phyloP scores from a whole-genome alignment of 2,797 vertebrate genomes.

The Zenarchopterus dispar region DNA sequence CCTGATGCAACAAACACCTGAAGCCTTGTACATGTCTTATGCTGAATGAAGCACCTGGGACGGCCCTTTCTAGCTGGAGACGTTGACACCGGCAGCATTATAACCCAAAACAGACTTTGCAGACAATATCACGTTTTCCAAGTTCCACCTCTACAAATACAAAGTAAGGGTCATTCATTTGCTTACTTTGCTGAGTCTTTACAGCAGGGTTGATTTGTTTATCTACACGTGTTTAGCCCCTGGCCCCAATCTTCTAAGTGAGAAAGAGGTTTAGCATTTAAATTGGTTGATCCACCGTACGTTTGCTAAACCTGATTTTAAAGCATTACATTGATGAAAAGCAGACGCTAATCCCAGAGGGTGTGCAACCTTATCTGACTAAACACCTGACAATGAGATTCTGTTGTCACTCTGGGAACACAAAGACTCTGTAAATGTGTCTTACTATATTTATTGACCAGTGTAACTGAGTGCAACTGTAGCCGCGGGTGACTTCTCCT shows the following conservation, averaged over 20 bases:
- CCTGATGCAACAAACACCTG: conserved; percentile 36
- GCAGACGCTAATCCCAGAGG: conserved; percentile 74
- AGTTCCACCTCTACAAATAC: conserved; percentile 80
- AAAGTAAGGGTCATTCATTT: conserved; percentile 86
- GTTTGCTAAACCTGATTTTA: conserved; percentile 79
- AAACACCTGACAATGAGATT: conserved; percentile 81
- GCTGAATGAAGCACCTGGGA: conserved; percentile 28
- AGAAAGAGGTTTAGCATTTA: conserved; percentile 83
- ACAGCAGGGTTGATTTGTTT: conserved; percentile 86
- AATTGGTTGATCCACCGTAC: conserved; percentile 78
- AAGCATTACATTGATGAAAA: conserved; percentile 80
- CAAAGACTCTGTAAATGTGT: conserved; percentile 53
- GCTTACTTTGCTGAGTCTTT: conserved; percentile 81
- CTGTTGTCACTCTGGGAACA: conserved; percentile 68
- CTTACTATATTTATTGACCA: conserved; percentile 61
- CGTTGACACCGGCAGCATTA: conserved; percentile 50
- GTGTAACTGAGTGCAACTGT: conserved; percentile 26
- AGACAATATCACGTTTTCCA: conserved; percentile 80
- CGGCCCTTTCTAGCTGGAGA: conserved; percentile 12
- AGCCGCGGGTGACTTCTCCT: conserved; percentile 39
- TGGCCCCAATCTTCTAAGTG: conserved; percentile 76
- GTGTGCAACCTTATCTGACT: conserved; percentile 78
- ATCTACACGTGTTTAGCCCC: conserved; percentile 81
- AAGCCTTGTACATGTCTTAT: conserved; percentile 36
- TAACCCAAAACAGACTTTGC: conserved; percentile 72